Evolutionary conservation across 2,113 vertebrate genomes (phyloP), one percentile per base, ranked within the genome.

Genomic region (Anser brachyrhynchus): DNA sequence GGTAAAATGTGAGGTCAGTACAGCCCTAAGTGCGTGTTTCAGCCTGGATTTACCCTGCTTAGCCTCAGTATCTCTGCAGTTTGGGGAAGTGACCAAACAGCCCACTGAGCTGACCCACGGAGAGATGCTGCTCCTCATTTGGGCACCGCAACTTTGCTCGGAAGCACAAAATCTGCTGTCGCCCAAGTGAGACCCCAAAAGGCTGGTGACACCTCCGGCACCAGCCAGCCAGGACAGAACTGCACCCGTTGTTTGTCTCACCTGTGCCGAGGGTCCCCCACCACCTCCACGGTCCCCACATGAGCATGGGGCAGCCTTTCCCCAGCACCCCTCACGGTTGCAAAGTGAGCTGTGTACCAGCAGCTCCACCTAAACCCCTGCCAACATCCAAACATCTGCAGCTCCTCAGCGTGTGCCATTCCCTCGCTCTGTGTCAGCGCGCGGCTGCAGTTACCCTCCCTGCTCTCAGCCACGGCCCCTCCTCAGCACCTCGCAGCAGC

Each of bases 351-450:
- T 85, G 37, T 88, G 35, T n/a, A 71, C 75, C 91, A 67, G 76
- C 94, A 89, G 69, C 89, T 93, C 71, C 91, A 90, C 71, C 44
- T 89, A 89, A 72, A 89, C 59, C 71, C 61, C 82, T 81, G 72
- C 89, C 95, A 88, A 66, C 41, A 2, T 91, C 72, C 91, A 91
- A 93, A 96, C 95, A 95, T 94, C 94, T 93, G 91, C 91, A 95
- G 66, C 52, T 79, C 87, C 69, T 97, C 96, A 97, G 89, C 29
- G 25, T 23, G 44, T 14, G 0, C 78, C 61, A 88, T 92, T 96
- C 90, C 67, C 87, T 84, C 62, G 39, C 78, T 82, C 78, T 54
- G 65, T 71, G 73, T 71, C 73, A 28, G 5, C 90, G 54, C 54
- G 72, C 28, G 76, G 62, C 79, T 94, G 89, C 78, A 93, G 75